Base-by-base conservation (phyloP, 2,888 invertebrate species). In the Hanleya hanleyi region DNA sequence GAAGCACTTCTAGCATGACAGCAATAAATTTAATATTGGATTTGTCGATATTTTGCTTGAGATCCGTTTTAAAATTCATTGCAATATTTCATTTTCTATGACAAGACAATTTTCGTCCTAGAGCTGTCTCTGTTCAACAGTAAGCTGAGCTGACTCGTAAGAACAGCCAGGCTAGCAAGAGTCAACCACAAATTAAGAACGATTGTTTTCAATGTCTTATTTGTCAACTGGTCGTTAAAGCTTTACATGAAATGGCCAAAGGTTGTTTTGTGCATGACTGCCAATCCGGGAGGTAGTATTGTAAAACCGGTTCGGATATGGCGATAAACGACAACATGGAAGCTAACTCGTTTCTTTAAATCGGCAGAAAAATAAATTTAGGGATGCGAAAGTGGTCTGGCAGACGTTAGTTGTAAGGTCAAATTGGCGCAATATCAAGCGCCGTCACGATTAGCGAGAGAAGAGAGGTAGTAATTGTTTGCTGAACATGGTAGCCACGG, bases 401-500 rank as follows among this genome's bases (percentile, higher is more conserved):
- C 57, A 57, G 57, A 57, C 57, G 57, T 26, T 57, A 12, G 29
- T 22, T 29, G 57, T 22, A 32, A 26, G 57, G 57, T 57, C 57
- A 57, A 57, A 57, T 57, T 57, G 57, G 26, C 22, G 29, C 22
- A 32, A 22, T 32, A 57, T 29, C 57, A 22, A 29, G 22, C 15
- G 4, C 32, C 26, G 57, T 57, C 57, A 57, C 57, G 57, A 57
- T 57, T 57, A 57, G 29, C 4, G 29, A 57, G 9, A 22, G 15
- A 4, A 26, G 26, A 26, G 57, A 57, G 26, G 3, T 15, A 15
- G 22, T 57, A 57, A 57, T 57, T 57, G 57, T 57, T 57, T 57
- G 57, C 32, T 29, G 57, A 57, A 57, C 57, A 57, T 57, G 57
- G 57, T 57, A 26, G 32, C 57, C 57, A 57, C 57, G 57, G 29